Evolutionary conservation across 2,797 vertebrate species (phyloP).

Genomic region (Coregonus suidteri): DNA sequence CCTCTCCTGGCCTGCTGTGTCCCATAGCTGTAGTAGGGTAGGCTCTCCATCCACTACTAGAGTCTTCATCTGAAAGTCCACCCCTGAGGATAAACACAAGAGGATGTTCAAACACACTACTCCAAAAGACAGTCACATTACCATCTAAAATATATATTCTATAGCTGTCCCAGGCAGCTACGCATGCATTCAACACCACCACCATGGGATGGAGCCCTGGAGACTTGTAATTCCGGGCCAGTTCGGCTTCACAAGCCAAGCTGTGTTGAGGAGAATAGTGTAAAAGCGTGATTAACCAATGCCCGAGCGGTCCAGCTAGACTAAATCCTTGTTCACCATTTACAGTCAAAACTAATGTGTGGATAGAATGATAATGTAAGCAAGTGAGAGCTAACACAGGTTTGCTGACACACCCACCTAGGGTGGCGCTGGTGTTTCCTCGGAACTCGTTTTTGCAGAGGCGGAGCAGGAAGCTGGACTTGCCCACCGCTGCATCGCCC

Average conservation of each 20-base stretch:
- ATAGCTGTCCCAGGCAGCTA: too few relatives aligned
- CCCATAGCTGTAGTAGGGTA: conserved; percentile 90
- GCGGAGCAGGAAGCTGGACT: conserved; percentile 94
- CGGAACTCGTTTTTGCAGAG: conserved; percentile 97
- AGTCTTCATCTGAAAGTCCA: conserved; percentile 97
- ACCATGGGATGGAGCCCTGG: too few relatives aligned
- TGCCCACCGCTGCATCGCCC: conserved; percentile 93
- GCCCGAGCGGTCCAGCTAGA: too few relatives aligned
- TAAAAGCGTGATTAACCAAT: too few relatives aligned
- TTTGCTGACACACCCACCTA: conserved; percentile 75
- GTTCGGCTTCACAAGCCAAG: too few relatives aligned
- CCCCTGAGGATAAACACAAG: conserved; percentile 71
- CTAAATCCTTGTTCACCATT: too few relatives aligned
- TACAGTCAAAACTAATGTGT: too few relatives aligned
- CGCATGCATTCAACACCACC: too few relatives aligned
- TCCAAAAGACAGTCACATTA: not conserved
- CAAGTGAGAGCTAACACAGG: not conserved
- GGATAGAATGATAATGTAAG: not conserved
- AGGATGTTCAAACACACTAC: not conserved
- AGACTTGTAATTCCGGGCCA: too few relatives aligned
- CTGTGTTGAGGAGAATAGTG: too few relatives aligned
- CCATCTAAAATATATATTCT: not conserved
- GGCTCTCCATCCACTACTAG: conserved; percentile 91
- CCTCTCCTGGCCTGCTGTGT: conserved; percentile 96
- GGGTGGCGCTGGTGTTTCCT: conserved; percentile 83